Evolutionary conservation across 2,797 vertebrate species (phyloP).

Genomic region (Sebastes itinus): DNA sequence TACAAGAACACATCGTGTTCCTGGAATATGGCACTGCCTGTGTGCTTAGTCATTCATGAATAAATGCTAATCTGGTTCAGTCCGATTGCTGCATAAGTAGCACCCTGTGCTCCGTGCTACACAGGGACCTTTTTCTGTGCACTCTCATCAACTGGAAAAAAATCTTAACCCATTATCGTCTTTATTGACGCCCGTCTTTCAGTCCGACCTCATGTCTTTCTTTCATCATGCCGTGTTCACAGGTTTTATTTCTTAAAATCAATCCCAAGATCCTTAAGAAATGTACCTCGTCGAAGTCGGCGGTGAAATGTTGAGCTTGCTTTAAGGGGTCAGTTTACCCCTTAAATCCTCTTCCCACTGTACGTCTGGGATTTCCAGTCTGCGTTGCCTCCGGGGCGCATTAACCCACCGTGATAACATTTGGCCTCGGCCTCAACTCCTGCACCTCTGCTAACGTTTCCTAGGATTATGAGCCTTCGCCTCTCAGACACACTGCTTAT

Average conservation of each 20-base stretch:
- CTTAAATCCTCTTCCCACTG: conserved; percentile 1
- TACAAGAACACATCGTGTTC: background rate
- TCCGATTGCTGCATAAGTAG: background rate
- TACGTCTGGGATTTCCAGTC: conserved; percentile 20
- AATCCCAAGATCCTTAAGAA: background rate
- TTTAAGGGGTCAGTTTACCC: background rate
- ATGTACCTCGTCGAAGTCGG: background rate
- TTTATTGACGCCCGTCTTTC: background rate
- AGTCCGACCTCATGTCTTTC: background rate
- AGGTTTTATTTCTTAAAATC: background rate
- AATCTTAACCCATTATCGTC: background rate
- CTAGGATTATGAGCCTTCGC: conserved; percentile 11
- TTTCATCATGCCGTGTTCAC: background rate
- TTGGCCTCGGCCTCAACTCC: conserved; percentile 35
- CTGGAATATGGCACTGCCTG: background rate
- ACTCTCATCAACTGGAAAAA: background rate
- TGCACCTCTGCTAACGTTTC: conserved; percentile 2
- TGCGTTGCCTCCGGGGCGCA: conserved; percentile 21
- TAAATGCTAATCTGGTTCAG: conserved; percentile 15
- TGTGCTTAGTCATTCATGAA: background rate
- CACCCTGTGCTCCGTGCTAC: background rate
- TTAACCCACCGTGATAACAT: conserved; percentile 49
- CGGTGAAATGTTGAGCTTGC: background rate
- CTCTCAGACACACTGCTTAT: conserved; percentile 12
- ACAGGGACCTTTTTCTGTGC: background rate